A percentile compares a stretch with the other conserved stretches of the same genome.
phyloP scores from a whole-genome alignment of 1,140 invertebrate genomes.

The Rhopalosiphum maidis region DNA sequence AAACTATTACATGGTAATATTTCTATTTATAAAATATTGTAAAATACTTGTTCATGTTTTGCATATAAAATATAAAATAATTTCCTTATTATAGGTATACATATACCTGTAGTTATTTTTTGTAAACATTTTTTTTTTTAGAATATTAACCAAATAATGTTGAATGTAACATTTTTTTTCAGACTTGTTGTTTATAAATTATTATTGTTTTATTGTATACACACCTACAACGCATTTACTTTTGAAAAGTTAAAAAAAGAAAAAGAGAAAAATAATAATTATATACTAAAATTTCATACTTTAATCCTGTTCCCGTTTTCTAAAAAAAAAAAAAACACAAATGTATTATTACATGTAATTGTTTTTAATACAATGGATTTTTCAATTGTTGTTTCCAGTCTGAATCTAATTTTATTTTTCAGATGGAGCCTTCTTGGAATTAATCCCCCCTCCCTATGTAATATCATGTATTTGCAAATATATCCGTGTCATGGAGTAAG shows the following conservation, averaged over 20 bases:
- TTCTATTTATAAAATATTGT: slow-evolving; percentile 37
- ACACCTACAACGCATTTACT: not conserved
- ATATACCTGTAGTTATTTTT: not conserved
- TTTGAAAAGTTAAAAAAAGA: slow-evolving; percentile 21
- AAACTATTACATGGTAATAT: slow-evolving; percentile 26
- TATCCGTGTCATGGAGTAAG: not conserved
- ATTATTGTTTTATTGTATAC: slow-evolving; percentile 27
- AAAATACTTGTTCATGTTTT: slow-evolving; percentile 50
- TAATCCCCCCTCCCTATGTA: not conserved
- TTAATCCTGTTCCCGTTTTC: slow-evolving; percentile 15
- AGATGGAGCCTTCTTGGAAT: not conserved
- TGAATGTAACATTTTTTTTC: slow-evolving; percentile 6
- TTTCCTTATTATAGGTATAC: slow-evolving; percentile 20
- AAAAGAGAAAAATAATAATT: not conserved
- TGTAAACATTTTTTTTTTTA: slow-evolving; percentile 20
- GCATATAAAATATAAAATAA: slow-evolving; percentile 28
- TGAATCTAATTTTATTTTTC: slow-evolving; percentile 37
- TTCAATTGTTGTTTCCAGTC: not conserved
- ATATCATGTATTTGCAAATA: not conserved
- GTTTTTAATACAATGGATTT: not conserved
- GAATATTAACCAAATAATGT: not conserved
- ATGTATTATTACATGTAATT: not conserved
- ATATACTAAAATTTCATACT: not conserved
- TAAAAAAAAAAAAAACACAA: not conserved
- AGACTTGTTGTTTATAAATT: slow-evolving; percentile 9